Evolutionary conservation across 2,797 vertebrate genomes (phyloP), one percentile per base, ranked within the genome.

Genomic region (Mallotus villosus): DNA sequence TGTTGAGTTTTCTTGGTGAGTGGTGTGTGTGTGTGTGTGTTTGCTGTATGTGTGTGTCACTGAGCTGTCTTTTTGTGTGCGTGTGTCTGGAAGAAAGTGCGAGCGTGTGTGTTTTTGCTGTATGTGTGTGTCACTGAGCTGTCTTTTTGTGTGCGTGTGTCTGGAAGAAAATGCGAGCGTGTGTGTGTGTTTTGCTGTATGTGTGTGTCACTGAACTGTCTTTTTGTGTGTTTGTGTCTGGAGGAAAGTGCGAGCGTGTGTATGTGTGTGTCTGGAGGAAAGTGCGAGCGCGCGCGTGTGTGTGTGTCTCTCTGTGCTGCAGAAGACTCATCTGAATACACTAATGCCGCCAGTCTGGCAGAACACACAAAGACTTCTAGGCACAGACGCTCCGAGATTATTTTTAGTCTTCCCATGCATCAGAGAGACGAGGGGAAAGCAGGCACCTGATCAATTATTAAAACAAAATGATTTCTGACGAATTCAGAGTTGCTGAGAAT

Each of bases 371-470:
- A 87, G 82, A 85, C 86, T 88, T 89, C 90, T 80, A 85, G 86
- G 88, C 77, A 88, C 78, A 73, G 85, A 78, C 72, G 46, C 79
- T 83, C 74, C 24, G 72, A 12, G 67, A 72, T 82, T 91, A 89
- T 90, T 90, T 89, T 83, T 91, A 91, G 88, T 82, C 79, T 80
- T 75, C 79, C 80, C 82, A n/a, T 85, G 63, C 80, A 68, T 49
- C 3, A 41, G 37, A 41, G 37, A 41, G 37, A 81, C 27, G 19
- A 63, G 78, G 79, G 88, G 84, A 77, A 74, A 59, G 77, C 55
- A 85, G 80, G 78, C 79, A 85, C 78, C 71, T 14, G 76, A 89
- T 92, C 82, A 91, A 88, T 91, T 88, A 91, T 91, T 91, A 76
- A 92, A 80, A 89, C 81, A 22, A 34, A 77, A 75, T 77, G 63